Base-by-base conservation (phyloP, 2,113 vertebrate genomes). In the Struthio camelus region DNA sequence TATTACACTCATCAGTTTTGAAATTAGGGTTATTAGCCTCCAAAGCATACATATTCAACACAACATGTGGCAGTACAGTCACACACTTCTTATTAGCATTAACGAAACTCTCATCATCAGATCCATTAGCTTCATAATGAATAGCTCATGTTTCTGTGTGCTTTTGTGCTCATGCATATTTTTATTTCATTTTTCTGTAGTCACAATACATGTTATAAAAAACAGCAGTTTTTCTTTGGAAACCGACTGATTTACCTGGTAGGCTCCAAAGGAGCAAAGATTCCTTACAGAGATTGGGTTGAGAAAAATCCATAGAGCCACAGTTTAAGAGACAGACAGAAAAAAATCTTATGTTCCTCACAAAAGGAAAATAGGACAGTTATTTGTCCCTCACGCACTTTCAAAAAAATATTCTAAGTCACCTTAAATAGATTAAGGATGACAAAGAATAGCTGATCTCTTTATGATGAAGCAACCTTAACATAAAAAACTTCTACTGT, bases 211-310 rank as follows among this genome's bases (percentile, higher is more conserved):
- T 61, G 24, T 46, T 58, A 38, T 27, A 65, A 87, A 80, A 20
- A 79, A 2, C 32, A 85, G 25, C 25, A 86, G 61, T 85, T 34
- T 59, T 59, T 9, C 25, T 90, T 75, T 75, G 46, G 40, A 59
- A 71, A 65, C 28, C 51, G 32, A 6, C 24, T 92, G n/a, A n/a
- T 86, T 87, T 76, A 81, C 32, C 56, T 77, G 13, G 16, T 82
- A 20, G 18, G 10, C 64, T 94, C 44, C 36, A 27, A 77, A 93
- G 69, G 38, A 16, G 20, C 32, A 91, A 50, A 87, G 30, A 51
- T 85, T 73, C 30, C 24, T 82, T 0, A 0, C 13, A 8, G 8
- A 6, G 7, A 4, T 7, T 80, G 6, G 1, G 1, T 44, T 44
- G 76, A 79, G 12, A 81, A 89, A 89, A 85, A 87, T 44, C 25